Base-by-base conservation (phyloP, 64 coral and sea anemone genomes). In the Montipora cactus region DNA sequence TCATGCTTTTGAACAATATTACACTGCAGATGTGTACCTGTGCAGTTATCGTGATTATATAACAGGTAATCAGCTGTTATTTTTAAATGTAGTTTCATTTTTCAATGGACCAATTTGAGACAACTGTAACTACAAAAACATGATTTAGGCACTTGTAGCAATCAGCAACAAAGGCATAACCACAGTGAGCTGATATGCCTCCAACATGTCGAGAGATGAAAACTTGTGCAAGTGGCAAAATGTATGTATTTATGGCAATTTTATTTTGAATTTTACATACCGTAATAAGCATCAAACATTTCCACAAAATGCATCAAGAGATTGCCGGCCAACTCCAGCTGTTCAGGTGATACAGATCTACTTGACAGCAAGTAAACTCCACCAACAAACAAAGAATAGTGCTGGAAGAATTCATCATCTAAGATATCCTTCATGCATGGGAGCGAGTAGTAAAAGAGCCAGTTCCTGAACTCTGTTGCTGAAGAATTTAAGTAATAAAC, bases 391-490 rank as follows among this genome's bases (percentile, higher is more conserved):
- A 64, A 64, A 64, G 59, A 64, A 64, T 64, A 15, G 59, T 64
- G 59, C 59, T 64, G 59, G 59, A 64, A 64, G 59, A 64, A 64
- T 64, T 64, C 5, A 64, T 90, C 76, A 44, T 76, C 19, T 44
- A 90, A 58, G 57, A 90, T 49, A 16, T 15, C 89, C 47, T 90
- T 90, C 49, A 80, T 77, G 47, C 89, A 90, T 4, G 89, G 89
- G 12, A 80, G 89, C 4, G 89, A 90, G 22, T 90, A 90, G 47
- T 79, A 90, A 66, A 90, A 55, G 16, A 80, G 75, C 89, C 89
- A 90, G 76, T 64, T 64, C 59, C 59, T 64, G 59, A 64, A 64
- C 59, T 64, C 59, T 64, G 59, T 64, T 64, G 59, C 79, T 90
- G 3, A 76, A 77, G 59, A 64, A 64, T 64, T 64, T 64, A 64